Percentiles rank a stretch among this genome's conserved stretches.
Conservation (phyloP, 2,888 invertebrate species). For the Drosophila niveifrons region DNA sequence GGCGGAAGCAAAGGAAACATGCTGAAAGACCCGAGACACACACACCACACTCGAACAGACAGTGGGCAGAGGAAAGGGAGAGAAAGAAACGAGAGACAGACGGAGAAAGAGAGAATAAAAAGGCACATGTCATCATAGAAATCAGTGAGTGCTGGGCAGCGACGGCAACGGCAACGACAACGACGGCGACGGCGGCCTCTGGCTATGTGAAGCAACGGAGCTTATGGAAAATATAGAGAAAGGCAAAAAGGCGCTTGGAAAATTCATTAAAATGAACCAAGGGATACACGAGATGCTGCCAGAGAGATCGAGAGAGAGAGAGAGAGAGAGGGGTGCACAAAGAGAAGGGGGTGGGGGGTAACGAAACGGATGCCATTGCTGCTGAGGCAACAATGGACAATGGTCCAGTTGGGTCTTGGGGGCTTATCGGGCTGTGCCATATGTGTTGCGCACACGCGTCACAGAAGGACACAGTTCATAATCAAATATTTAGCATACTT, state of each 20-base stretch:
- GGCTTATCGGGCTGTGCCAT: conserved; percentile 56
- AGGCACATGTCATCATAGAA: conserved; percentile 81
- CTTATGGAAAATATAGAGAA: conserved; percentile 65
- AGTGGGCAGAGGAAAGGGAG: conserved; percentile 18
- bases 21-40: conserved; percentile 67
- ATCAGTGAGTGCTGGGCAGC: conserved; percentile 68
- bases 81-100: conserved; percentile 15
- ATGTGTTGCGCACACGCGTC: conserved; percentile 47
- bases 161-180: too few species aligned
- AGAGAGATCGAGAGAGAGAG: too few species aligned
- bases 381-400: conserved; percentile 53
- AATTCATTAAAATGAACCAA: conserved; percentile 76
- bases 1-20: conserved; percentile 79
- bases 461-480: conserved; percentile 62
- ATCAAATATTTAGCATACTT: conserved; percentile 84
- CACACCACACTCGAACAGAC: neutral
- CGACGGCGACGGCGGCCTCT: conserved; percentile 53
- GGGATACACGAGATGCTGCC: conserved; percentile 1
- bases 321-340: neutral
- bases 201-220: conserved; percentile 60
- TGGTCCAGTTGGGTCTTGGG: conserved; percentile 54
- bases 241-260: conserved; percentile 62
- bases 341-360: neutral
- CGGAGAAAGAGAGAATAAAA: conserved; percentile 48
- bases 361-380: conserved; percentile 3